Conservation (phyloP, 2,888 invertebrate species). For the Drosophila anomalata region DNA sequence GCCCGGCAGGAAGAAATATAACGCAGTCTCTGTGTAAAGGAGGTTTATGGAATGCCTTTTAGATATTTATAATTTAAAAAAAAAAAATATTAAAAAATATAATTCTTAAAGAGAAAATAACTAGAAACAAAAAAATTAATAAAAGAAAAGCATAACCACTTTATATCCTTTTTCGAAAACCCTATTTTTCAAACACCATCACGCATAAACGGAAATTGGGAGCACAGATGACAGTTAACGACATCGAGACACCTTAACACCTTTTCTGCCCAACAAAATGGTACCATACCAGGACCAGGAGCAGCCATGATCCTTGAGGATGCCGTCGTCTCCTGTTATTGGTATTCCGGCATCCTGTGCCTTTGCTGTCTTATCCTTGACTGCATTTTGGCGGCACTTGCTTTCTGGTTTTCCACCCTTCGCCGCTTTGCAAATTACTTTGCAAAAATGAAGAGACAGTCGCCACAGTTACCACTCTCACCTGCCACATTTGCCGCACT, state of each 20-base stretch:
- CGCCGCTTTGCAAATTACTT: constrained; percentile 79
- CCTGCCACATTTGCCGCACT: constrained; percentile 43
- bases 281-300: background rate
- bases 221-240: constrained; percentile 41
- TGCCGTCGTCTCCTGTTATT: constrained; percentile 38
- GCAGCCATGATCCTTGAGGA: constrained; percentile 44
- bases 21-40: background rate
- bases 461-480: constrained; percentile 18
- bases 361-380: constrained; percentile 69
- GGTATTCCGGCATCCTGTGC: constrained; percentile 34
- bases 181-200: constrained; percentile 12
- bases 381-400: constrained; percentile 77
- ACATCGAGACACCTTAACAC: constrained; percentile 68
- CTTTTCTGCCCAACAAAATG: constrained; percentile 38
- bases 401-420: constrained; percentile 56
- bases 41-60: constrained; percentile 47
- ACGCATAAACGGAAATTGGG: constrained; percentile 34
- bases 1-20: constrained; percentile 10
- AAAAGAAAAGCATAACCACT: background rate
- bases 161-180: no score
- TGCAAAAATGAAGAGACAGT: constrained; percentile 76
- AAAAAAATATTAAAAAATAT: background rate
- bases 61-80: background rate
- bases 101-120: background rate
- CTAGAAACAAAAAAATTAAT: background rate